Evolutionary conservation across 2,888 invertebrate genomes (phyloP), one percentile per base, ranked within the genome.

Genomic region (Graphium colonna): DNA sequence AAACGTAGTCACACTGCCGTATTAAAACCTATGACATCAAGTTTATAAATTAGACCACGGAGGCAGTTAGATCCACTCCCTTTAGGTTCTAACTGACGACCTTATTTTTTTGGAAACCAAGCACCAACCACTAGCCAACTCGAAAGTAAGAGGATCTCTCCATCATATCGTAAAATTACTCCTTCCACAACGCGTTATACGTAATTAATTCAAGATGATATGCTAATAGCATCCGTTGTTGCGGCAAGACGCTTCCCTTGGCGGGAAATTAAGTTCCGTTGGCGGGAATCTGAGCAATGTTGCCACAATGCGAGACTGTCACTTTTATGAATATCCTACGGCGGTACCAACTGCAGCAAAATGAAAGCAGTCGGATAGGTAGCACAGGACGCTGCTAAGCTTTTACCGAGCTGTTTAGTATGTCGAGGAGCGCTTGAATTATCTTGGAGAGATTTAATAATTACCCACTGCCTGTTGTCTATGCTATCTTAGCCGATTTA

Each of bases 301-400:
- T 17, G 12, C 9, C 26, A 36, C 36, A 28, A 26, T 28, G 36
- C 36, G 38, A 51, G n/a, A 28, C 39, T 31, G 17, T 51, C 39
- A 44, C 51, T 39, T 51, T 39, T 44, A 55, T 43, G 15, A 38
- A 39, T 60, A 60, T 63, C 68, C 67, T 66, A 58, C 41, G 40
- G 50, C 38, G 58, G 61, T 55, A n/a, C 21, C 33, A 43, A 53
- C 38, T n/a, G n/a, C n/a, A n/a, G n/a, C n/a, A n/a, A 43, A 53
- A 59, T 49, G 71, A 71, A 71, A 71, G 71, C 58, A 49, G 71
- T 63, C 57, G 8, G 68, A 50, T 63, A 40, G 44, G 63, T 69
- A 66, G 51, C 33, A 62, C 68, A 64, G 71, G 72, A 71, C 64
- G 68, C 58, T n/a, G n/a, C n/a, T n/a, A n/a, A n/a, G 43, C 43